phyloP scores from a whole-genome alignment of 2,797 vertebrate genomes.

The Lacerta agilis region DNA sequence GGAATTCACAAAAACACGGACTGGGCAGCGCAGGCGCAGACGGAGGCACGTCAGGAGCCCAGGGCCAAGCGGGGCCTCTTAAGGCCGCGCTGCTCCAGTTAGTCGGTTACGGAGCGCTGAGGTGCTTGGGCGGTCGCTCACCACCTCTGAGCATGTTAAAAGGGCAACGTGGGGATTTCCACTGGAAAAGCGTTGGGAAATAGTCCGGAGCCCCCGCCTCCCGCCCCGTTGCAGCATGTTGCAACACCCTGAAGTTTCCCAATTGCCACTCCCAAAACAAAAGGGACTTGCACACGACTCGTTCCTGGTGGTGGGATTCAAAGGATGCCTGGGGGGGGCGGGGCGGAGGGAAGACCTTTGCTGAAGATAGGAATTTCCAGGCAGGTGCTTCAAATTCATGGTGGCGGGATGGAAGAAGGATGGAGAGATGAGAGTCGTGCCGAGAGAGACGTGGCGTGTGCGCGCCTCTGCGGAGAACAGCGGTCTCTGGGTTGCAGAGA shows the following conservation, averaged over 20 bases:
- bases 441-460: too few relatives aligned
- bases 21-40: not conserved
- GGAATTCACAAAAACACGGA: not conserved
- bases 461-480: not conserved
- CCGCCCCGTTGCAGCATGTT: not conserved
- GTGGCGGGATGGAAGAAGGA: not conserved
- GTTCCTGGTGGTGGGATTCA: not conserved
- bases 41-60: not conserved
- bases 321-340: not conserved
- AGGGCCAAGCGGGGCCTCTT: not conserved
- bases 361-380: slow-evolving; percentile 8
- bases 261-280: not conserved
- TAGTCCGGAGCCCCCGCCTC: not conserved
- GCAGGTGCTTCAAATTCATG: not conserved
- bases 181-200: too few relatives aligned
- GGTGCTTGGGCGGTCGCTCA: not conserved
- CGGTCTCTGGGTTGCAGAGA: not conserved
- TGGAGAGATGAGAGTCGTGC: not conserved
- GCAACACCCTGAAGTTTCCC: not conserved
- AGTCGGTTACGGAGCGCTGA: not conserved
- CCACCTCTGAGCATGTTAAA: not conserved
- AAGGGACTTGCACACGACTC: not conserved
- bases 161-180: too few relatives aligned
- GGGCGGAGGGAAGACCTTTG: slow-evolving; percentile 8
- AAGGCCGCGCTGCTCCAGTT: not conserved